These are phyloP conservation scores for Conops quadrifasciatus DNA, from an alignment of 2,888 invertebrate species.

Conservation along the genomic window DNA sequence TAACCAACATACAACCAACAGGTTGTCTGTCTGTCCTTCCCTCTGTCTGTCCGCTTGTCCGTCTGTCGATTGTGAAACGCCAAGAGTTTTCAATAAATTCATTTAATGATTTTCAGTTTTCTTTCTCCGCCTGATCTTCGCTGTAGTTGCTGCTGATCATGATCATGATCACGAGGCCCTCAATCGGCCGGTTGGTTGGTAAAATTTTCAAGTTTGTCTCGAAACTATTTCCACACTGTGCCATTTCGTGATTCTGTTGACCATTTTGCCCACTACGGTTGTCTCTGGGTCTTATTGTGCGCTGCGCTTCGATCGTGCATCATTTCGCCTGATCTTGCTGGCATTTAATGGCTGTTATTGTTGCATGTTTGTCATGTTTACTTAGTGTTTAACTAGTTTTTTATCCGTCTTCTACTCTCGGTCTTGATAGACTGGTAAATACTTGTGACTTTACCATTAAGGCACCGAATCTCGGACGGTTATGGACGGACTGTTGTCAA, in stretches of 20 bases:
- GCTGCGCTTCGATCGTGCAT: slow-evolving; percentile 3
- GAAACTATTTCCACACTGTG: background rate
- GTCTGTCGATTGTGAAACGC: no score
- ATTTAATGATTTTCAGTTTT: slow-evolving; percentile 21
- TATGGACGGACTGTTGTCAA: no score
- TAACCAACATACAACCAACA: background rate
- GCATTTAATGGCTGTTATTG: slow-evolving; percentile 1
- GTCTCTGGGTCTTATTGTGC: background rate
- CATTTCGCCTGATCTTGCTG: slow-evolving; percentile 5
- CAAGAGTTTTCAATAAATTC: slow-evolving; percentile 9
- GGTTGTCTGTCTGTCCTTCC: background rate
- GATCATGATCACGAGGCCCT: no score
- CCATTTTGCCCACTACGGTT: slow-evolving; percentile 16
- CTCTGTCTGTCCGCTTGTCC: no score
- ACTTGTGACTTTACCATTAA: no score
- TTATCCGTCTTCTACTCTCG: background rate
- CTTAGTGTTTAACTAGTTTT: slow-evolving; percentile 21
- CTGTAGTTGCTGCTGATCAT: background rate
- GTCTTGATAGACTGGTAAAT: background rate
- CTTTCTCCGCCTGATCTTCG: slow-evolving; percentile 12
- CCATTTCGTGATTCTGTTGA: slow-evolving; percentile 25
- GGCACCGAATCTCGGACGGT: no score
- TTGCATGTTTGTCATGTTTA: slow-evolving; percentile 25
- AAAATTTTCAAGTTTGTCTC: no score
- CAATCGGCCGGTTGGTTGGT: no score